Conservation (phyloP, 2,888 invertebrate genomes). For the Coelinius sp. region DNA sequence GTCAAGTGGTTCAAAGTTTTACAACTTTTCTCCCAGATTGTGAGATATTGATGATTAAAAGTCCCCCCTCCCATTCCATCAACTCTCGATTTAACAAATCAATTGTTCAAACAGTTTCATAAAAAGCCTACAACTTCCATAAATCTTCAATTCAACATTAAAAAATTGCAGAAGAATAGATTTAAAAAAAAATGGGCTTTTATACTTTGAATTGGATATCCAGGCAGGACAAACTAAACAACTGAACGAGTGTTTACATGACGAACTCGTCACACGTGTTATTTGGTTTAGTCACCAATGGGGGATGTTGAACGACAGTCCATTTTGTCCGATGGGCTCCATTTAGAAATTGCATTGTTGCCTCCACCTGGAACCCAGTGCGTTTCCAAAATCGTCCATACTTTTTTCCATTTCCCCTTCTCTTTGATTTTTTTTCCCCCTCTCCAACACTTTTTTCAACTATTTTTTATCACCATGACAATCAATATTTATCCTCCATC, state of each 20-base stretch:
- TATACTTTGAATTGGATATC: background rate
- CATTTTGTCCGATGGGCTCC: conserved; percentile 22
- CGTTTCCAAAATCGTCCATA: conserved; percentile 10
- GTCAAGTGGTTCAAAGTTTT: background rate
- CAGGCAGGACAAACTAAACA: conserved; percentile 1
- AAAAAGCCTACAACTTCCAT: background rate
- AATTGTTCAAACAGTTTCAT: background rate
- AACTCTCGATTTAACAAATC: background rate
- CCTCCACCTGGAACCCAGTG: background rate
- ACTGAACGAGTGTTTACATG: background rate
- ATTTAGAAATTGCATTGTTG: conserved; percentile 23
- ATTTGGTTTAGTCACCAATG: conserved; percentile 15
- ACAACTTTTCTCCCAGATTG: background rate
- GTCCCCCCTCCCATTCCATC: background rate
- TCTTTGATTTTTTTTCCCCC: background rate
- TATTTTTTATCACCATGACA: background rate
- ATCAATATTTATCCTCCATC: conserved; percentile 17
- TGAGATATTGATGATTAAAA: conserved; percentile 2
- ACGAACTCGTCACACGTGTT: conserved; percentile 3
- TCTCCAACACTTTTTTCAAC: background rate
- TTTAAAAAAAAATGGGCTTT: background rate
- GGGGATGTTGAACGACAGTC: conserved; percentile 24
- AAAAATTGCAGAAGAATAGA: background rate
- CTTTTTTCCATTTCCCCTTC: background rate
- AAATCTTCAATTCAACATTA: no score